Conservation (phyloP, 1,140 invertebrate species). For the Pissodes strobi region DNA sequence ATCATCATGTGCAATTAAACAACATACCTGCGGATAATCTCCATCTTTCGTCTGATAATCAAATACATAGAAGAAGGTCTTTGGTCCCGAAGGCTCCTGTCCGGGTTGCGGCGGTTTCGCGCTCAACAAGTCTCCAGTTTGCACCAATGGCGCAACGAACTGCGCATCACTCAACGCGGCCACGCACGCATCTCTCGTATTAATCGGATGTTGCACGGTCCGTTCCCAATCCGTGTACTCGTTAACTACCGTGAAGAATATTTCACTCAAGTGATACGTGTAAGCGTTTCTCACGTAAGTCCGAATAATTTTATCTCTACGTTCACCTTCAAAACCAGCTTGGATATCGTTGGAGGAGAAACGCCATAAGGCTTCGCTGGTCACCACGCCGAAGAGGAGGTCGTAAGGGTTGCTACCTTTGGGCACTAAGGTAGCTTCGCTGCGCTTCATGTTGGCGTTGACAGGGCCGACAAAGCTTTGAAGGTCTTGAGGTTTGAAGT, state of each 20-base stretch:
- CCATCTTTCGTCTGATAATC: constrained; percentile 92
- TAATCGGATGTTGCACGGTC: constrained; percentile 88
- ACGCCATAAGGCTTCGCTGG: constrained; percentile 80
- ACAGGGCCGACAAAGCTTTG: constrained; percentile 66
- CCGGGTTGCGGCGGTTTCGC: constrained; percentile 57
- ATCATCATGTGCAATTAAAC: too few species aligned
- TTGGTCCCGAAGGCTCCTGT: constrained; percentile 62
- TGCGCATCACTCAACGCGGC: constrained; percentile 91
- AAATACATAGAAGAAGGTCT: constrained; percentile 90
- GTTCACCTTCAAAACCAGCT: constrained; percentile 86
- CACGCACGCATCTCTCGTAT: constrained; percentile 89
- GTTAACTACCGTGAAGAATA: constrained; percentile 94
- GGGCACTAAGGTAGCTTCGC: constrained; percentile 57
- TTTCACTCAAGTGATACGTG: constrained; percentile 93
- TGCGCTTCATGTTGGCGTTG: constrained; percentile 66
- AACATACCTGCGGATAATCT: constrained; percentile 85
- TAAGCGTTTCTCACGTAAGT: constrained; percentile 94
- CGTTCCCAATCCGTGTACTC: constrained; percentile 97
- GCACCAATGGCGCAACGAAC: constrained; percentile 83
- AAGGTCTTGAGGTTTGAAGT: constrained; percentile 68
- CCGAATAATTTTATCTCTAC: constrained; percentile 87
- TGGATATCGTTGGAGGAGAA: constrained; percentile 83
- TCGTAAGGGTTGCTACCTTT: constrained; percentile 66
- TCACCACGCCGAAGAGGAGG: constrained; percentile 82
- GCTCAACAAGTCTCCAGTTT: constrained; percentile 78